phyloP scores from a whole-genome alignment of 2,888 invertebrate genomes.

The Agonopterix heracliana region DNA sequence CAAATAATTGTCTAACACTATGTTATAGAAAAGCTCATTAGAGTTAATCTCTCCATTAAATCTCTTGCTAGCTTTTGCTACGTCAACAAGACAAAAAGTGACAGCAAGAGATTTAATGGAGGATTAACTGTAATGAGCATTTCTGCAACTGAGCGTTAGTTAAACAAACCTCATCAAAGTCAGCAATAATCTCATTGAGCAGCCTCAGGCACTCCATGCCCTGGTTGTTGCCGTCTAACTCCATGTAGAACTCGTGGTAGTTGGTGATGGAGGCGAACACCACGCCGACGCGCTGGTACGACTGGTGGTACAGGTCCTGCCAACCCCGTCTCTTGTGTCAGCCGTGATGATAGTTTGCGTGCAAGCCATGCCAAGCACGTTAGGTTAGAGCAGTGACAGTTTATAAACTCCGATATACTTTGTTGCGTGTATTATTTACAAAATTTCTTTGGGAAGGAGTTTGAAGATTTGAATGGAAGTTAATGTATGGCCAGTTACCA shows the following conservation, averaged over 20 bases:
- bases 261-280: conserved; percentile 95
- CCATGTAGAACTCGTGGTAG: conserved; percentile 96
- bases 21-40: too few species aligned
- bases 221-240: conserved; percentile 93
- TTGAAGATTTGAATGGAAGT: too few species aligned
- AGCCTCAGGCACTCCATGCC: conserved; percentile 92
- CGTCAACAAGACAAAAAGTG: too few species aligned
- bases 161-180: conserved; percentile 91
- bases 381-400: conserved; percentile 30
- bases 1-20: too few species aligned
- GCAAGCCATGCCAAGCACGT: conserved; percentile 29
- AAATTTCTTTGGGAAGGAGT: too few species aligned
- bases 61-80: too few species aligned
- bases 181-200: conserved; percentile 94
- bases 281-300: conserved; percentile 92
- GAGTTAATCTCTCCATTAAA: too few species aligned
- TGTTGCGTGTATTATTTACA: too few species aligned
- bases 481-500: too few species aligned
- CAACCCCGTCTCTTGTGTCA: conserved; percentile 29
- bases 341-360: conserved; percentile 20
- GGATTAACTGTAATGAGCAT: too few species aligned
- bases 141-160: too few species aligned
- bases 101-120: too few species aligned
- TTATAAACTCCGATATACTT: neutral
- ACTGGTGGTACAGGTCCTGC: conserved; percentile 93